Evolutionary conservation across 2,888 invertebrate genomes (phyloP), one percentile per base, ranked within the genome.

Genomic region (Drosophila formosana): DNA sequence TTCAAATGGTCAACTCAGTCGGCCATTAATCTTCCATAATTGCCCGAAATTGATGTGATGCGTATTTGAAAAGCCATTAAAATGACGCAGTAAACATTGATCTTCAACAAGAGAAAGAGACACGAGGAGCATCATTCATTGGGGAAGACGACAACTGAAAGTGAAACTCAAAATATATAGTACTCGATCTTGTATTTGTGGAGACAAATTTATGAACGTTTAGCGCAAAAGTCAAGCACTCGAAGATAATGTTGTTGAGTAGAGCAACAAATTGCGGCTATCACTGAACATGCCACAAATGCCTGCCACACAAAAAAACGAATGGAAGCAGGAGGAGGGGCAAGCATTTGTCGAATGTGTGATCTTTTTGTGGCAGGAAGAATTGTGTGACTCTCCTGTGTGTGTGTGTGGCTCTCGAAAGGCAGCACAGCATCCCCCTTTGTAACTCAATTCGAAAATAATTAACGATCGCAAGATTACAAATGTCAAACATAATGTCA

Each of bases 381-480:
- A 50, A 25, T 45, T 68, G 56, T 55, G 46, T 46, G 46, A 69
- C 7, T 13, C 76, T 83, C 78, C 85, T 89, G 82, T 86, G 88
- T 81, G 86, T 89, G 88, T 81, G 86, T 78, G 70, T 81, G 55
- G 28, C 28, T 28, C 28, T 30, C 30, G 18, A 18, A 18, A 46
- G 67, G 18, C 23, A 18, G 13, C 18, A 5, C 41, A 13, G 3
- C 41, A 30, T 45, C 55, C 43, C 66, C 66, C 78, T 62, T 60
- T 75, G 87, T 80, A 84, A 88, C 89, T 84, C 90, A 90, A 90
- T 90, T 90, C 91, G 80, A 80, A 90, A 88, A 90, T 91, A 91
- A 91, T 91, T 91, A 91, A 91, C 91, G 91, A 91, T 91, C 90
- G 75, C 85, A 77, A 89, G 90, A 91, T 91, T 92, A 91, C 87